Conservation (phyloP, 2,113 vertebrate genomes). For the Thalassarche chlororhynchos region DNA sequence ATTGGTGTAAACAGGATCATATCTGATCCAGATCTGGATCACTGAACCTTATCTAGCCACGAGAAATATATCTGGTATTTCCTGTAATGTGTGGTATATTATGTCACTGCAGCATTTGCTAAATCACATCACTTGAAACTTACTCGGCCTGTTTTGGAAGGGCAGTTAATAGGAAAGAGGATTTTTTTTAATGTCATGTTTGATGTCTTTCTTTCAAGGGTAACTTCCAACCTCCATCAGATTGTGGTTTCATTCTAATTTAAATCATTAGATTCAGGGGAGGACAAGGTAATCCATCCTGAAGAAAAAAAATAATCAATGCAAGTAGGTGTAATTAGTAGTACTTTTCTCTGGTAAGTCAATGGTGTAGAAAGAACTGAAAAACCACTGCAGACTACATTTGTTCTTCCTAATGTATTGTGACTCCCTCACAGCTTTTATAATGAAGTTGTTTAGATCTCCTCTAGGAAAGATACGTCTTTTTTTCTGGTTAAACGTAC, state of each 20-base stretch:
- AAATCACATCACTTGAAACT: not conserved
- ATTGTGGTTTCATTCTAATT: slow-evolving; percentile 48
- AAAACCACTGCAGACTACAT: not conserved
- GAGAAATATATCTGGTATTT: slow-evolving; percentile 9
- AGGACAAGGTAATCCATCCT: slow-evolving; percentile 65
- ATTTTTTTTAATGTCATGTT: not conserved
- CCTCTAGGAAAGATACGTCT: not conserved
- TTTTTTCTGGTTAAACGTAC: not conserved
- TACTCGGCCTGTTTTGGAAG: slow-evolving; percentile 24
- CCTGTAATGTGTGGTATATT: not conserved
- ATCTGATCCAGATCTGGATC: slow-evolving; percentile 7
- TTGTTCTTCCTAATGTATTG: not conserved
- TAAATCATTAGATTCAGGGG: slow-evolving; percentile 64
- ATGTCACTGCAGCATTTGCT: not conserved
- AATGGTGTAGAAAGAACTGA: not conserved
- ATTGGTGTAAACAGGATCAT: slow-evolving; percentile 28
- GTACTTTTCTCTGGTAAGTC: slow-evolving; percentile 30
- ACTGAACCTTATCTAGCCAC: not conserved
- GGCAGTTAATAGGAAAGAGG: not conserved
- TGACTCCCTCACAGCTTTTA: slow-evolving; percentile 5
- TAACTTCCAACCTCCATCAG: slow-evolving; percentile 49
- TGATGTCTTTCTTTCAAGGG: slow-evolving; percentile 64
- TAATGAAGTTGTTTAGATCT: slow-evolving; percentile 30
- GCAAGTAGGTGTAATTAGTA: slow-evolving; percentile 69
- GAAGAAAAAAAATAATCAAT: slow-evolving; percentile 63